Base-by-base conservation (phyloP, 2,797 vertebrate species). In the Ambastaia sidthimunki region DNA sequence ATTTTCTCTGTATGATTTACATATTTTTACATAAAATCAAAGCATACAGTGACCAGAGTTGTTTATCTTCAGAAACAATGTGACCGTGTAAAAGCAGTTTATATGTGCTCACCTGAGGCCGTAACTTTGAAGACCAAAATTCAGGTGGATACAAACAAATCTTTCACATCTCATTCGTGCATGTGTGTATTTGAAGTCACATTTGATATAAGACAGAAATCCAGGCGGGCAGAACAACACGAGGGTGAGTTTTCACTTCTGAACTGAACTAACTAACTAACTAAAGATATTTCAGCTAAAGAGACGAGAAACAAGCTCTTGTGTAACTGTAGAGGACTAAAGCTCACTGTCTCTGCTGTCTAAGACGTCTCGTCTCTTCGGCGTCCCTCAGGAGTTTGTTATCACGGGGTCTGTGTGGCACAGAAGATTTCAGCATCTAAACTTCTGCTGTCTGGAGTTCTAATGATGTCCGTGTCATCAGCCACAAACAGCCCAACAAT, bases 401-500 rank as follows among this genome's bases (percentile, higher is more conserved):
- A 74, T 48, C 63, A 34, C 50, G 37, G 71, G 16, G 54, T 78
- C 62, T n/a, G 65, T 63, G 66, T 71, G 65, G 28, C 66, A 74
- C 70, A 80, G 69, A 18, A 73, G 63, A 70, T 52, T 21, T 70
- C 37, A 3, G 55, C 59, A 48, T 80, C 77, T 63, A 70, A 62
- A 23, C 31, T 57, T 34, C 21, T 54, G 50, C 59, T 28, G 74
- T 37, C 34, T 71, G 69, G 73, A 59, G 73, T 25, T 60, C 57
- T 84, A 83, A 81, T 80, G 78, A 84, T 80, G 83, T 72, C 73
- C 74, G 21, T 19, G 52, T 69, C 79, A 52, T 25, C 28, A 48
- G 67, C 34, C 70, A 23, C 47, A 74, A 37, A 60, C 77, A 80
- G 37, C 54, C 47, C 63, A 59, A 71, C 21, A 71, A 31, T 76